Percentiles rank a stretch among this genome's conserved stretches.
phyloP scores from a whole-genome alignment of 2,888 invertebrate species.

The Ormia ochracea region DNA sequence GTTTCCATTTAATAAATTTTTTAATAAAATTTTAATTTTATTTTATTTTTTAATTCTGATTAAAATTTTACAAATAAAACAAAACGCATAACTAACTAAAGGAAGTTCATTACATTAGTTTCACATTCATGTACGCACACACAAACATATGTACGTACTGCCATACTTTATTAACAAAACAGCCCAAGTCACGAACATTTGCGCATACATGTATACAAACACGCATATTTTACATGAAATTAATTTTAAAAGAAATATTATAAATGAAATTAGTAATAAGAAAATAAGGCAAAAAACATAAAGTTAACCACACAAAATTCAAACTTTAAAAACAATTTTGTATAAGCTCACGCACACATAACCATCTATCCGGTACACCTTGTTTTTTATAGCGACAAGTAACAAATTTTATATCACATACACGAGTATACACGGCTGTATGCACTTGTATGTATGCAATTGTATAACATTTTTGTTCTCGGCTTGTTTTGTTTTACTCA shows the following conservation, averaged over 20 bases:
- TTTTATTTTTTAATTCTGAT: background rate
- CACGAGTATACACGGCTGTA: background rate
- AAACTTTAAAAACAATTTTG: too few species aligned
- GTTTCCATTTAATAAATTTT: too few species aligned
- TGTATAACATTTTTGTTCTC: too few species aligned
- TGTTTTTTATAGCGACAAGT: background rate
- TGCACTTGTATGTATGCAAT: too few species aligned
- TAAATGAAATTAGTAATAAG: background rate
- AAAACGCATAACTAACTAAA: background rate
- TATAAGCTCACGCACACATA: too few species aligned
- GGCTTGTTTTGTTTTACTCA: constrained; percentile 12
- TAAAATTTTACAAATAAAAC: background rate
- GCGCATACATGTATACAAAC: too few species aligned
- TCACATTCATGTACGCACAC: background rate
- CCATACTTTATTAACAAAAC: background rate
- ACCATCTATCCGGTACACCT: background rate
- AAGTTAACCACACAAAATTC: background rate
- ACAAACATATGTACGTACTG: background rate
- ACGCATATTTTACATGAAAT: too few species aligned
- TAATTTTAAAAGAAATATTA: background rate
- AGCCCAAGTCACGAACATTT: constrained; percentile 21
- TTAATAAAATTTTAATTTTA: too few species aligned
- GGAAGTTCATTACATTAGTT: background rate
- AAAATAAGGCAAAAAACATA: background rate
- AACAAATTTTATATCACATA: background rate